A percentile compares a stretch with the other conserved stretches of the same genome.
These are phyloP conservation scores for Meganola albula DNA, from an alignment of 2,888 invertebrate genomes.

Conservation along the genomic window DNA sequence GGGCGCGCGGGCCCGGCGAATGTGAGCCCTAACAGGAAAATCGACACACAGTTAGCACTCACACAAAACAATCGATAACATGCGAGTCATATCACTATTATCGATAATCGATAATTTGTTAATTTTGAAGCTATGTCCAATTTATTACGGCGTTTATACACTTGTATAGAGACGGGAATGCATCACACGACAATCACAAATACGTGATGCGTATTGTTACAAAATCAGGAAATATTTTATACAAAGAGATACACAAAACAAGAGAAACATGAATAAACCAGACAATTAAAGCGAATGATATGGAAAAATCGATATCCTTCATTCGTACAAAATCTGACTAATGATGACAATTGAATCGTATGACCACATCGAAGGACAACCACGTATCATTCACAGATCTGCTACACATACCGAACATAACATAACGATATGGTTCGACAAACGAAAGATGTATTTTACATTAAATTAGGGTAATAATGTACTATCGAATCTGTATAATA, in stretches of 20 bases:
- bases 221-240: constrained; percentile 36
- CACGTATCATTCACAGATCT: constrained; percentile 54
- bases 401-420: constrained; percentile 71
- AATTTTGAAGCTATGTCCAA: constrained; percentile 56
- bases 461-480: constrained; percentile 38
- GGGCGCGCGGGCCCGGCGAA: constrained; percentile 93
- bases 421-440: constrained; percentile 55
- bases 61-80: constrained; percentile 71
- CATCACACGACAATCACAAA: constrained; percentile 47
- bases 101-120: constrained; percentile 43
- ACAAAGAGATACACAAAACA: constrained; percentile 41
- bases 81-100: constrained; percentile 56
- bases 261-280: constrained; percentile 47
- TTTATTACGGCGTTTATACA: constrained; percentile 40
- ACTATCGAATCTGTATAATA: constrained; percentile 49
- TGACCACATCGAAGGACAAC: constrained; percentile 66
- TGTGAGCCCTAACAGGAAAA: constrained; percentile 87
- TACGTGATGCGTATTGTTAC: constrained; percentile 23
- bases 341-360: constrained; percentile 39
- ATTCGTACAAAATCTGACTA: constrained; percentile 22
- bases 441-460: constrained; percentile 46
- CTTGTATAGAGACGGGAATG: constrained; percentile 24
- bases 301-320: constrained; percentile 39
- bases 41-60: constrained; percentile 79
- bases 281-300: constrained; percentile 71